These are phyloP conservation scores for Cotesia chilonis DNA, from an alignment of 1,140 invertebrate species.

Conservation along the genomic window DNA sequence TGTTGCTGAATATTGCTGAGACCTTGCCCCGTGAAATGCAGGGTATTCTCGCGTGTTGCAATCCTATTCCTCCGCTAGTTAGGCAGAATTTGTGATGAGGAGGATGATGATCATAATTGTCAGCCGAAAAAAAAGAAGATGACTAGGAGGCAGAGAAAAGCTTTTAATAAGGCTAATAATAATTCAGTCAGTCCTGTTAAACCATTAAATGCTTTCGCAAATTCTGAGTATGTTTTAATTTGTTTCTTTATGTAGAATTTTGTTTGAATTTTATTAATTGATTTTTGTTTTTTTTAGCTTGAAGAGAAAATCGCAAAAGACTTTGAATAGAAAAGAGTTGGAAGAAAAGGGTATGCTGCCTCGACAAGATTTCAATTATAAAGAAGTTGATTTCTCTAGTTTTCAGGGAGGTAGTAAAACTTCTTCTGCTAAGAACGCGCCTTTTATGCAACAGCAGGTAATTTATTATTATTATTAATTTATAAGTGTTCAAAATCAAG, in stretches of 20 bases:
- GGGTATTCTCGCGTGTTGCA: conserved; percentile 92
- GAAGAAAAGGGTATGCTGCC: conserved; percentile 49
- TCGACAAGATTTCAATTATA: conserved; percentile 50
- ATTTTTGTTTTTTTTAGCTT: conserved; percentile 36
- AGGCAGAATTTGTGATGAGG: conserved; percentile 71
- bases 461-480: neutral
- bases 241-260: neutral
- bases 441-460: conserved; percentile 48
- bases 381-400: conserved; percentile 53
- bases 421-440: conserved; percentile 25
- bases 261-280: too few species aligned
- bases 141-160: conserved; percentile 9
- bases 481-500: neutral
- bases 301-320: conserved; percentile 46
- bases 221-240: neutral
- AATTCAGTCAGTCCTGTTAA: neutral
- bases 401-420: conserved; percentile 58
- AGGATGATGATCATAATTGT: neutral
- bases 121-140: neutral
- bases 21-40: conserved; percentile 92
- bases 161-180: neutral
- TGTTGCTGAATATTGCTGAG: conserved; percentile 91
- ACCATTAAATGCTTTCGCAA: neutral
- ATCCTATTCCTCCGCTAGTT: conserved; percentile 90
- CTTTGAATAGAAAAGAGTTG: conserved; percentile 40